Evolutionary conservation across 2,113 vertebrate species (phyloP).

Genomic region (Microtus pennsylvanicus): DNA sequence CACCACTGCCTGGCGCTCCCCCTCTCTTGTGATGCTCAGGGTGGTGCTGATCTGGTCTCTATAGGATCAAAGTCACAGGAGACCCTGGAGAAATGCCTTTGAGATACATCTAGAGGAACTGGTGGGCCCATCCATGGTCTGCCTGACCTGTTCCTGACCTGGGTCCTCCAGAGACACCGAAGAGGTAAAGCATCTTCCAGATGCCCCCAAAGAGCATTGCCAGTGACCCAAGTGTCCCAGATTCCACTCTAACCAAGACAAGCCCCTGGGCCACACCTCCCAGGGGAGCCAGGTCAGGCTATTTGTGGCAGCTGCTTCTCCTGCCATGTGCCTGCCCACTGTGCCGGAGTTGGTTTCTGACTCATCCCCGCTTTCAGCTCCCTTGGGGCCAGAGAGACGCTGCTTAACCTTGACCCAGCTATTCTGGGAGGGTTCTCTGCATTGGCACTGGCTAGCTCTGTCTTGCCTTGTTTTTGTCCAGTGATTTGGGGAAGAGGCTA

Average conservation of each 20-base stretch:
- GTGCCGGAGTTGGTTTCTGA: conserved; percentile 59
- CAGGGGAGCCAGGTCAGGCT: conserved; percentile 53
- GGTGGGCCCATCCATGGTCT: background rate
- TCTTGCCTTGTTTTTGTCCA: background rate
- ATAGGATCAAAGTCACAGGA: background rate
- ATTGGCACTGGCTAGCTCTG: rapidly evolving
- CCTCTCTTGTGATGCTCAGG: background rate
- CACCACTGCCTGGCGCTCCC: background rate
- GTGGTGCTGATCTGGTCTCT: background rate
- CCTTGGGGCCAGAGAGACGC: conserved; percentile 3
- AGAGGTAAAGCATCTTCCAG: background rate
- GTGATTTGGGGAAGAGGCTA: background rate
- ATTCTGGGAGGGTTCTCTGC: background rate
- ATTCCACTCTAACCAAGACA: background rate
- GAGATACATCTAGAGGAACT: background rate
- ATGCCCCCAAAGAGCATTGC: background rate
- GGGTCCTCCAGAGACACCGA: background rate
- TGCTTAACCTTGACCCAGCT: conserved; percentile 66
- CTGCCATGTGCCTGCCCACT: conserved; percentile 21
- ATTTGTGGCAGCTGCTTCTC: conserved; percentile 49
- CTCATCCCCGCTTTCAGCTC: conserved; percentile 57
- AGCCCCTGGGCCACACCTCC: conserved; percentile 52
- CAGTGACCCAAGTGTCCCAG: background rate
- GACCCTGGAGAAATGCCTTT: background rate
- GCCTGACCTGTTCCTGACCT: background rate